Base-by-base conservation (phyloP, 1,140 invertebrate species). In the Phymastichus coffea region DNA sequence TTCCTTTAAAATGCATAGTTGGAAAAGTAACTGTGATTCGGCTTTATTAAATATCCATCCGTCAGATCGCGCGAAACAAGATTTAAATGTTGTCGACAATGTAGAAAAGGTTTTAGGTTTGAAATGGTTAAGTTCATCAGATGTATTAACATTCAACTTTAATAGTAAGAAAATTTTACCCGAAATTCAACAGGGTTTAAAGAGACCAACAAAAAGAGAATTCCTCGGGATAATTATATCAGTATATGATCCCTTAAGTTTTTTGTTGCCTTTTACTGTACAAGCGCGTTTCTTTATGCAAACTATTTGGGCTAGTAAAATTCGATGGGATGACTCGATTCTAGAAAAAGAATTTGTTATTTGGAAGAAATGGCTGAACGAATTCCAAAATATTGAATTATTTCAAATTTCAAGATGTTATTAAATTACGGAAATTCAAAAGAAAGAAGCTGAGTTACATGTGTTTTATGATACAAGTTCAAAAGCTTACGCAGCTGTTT, bases 161-260 rank as follows among this genome's bases (percentile, higher is more conserved):
- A n/a, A n/a, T n/a, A n/a, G n/a, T n/a, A n/a, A n/a, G n/a, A n/a
- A n/a, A n/a, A n/a, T n/a, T n/a, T n/a, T n/a, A n/a, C n/a, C n/a
- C n/a, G n/a, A n/a, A n/a, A n/a, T n/a, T n/a, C n/a, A n/a, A n/a
- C n/a, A n/a, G n/a, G n/a, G n/a, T n/a, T n/a, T n/a, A n/a, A n/a
- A n/a, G n/a, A n/a, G n/a, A n/a, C n/a, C n/a, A n/a, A n/a, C n/a
- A n/a, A 33, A 33, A 7, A 33, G 46, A 3, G 44, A 57, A 49
- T 17, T 48, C 20, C n/a, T 57, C 7, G 0, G 41, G 0, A 17
- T 49, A 1, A 57, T 72, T 1, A 66, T 72, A 63, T 57, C 63
- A 10, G 63, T 77, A 22, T 80, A 70, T 63, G 75, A 80, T 53
- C 69, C 74, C 1, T 61, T 75, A 8, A 76, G 75, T 20, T 70